phyloP scores from a whole-genome alignment of 2,113 vertebrate genomes.

The Cyprichromis sp. region DNA sequence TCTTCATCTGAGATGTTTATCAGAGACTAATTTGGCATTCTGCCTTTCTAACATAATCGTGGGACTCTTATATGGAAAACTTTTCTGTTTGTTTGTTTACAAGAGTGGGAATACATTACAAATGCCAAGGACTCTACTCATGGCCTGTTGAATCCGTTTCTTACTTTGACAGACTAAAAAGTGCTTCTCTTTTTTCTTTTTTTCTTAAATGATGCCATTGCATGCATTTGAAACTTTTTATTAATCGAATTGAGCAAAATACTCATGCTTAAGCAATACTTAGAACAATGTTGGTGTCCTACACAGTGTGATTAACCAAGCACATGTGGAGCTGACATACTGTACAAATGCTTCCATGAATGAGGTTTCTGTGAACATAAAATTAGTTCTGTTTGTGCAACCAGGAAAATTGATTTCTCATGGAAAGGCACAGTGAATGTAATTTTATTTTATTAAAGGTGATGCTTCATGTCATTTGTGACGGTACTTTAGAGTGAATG shows the following conservation, averaged over 20 bases:
- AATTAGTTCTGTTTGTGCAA: slow-evolving; percentile 44
- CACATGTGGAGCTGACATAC: slow-evolving; percentile 36
- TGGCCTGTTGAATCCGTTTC: slow-evolving; percentile 43
- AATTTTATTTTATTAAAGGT: slow-evolving; percentile 66
- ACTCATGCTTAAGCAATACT: slow-evolving; percentile 59
- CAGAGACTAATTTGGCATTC: slow-evolving; percentile 11
- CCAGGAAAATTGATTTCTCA: slow-evolving; percentile 38
- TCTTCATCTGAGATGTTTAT: slow-evolving; percentile 14
- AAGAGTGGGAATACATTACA: slow-evolving; percentile 14
- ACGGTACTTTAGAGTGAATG: not conserved
- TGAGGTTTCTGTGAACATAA: slow-evolving; percentile 34
- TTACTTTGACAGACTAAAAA: slow-evolving; percentile 37
- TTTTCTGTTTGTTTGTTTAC: not conserved
- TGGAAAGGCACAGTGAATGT: slow-evolving; percentile 60
- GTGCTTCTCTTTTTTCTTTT: slow-evolving; percentile 10
- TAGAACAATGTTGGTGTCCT: slow-evolving; percentile 29
- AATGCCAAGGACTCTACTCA: slow-evolving; percentile 50
- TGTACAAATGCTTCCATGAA: slow-evolving; percentile 49
- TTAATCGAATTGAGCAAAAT: slow-evolving; percentile 40
- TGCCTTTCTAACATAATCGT: slow-evolving; percentile 17
- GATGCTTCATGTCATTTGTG: slow-evolving; percentile 49
- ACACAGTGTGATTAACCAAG: slow-evolving; percentile 28
- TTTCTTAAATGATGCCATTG: slow-evolving; percentile 12
- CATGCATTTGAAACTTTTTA: slow-evolving; percentile 46
- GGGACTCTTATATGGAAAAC: slow-evolving; percentile 4